Evolutionary conservation across 2,113 vertebrate genomes (phyloP), one percentile per base, ranked within the genome.

Genomic region (Amblyornis subalaris): DNA sequence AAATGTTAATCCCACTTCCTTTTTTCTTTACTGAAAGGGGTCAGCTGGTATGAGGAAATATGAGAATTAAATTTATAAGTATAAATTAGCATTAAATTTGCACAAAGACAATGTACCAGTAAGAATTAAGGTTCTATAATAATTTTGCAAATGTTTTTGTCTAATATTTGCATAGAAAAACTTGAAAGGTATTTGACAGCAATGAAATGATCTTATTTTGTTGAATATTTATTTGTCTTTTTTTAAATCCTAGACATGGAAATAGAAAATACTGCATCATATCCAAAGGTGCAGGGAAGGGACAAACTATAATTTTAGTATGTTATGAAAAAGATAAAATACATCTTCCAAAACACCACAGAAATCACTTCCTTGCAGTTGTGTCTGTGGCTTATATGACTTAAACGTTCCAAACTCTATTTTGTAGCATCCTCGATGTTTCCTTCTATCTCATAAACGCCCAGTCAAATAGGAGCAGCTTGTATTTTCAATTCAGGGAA

Each of bases 401-500:
- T 90, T 91, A 81, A 93, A 89, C 7, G 36, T 45, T 88, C 64
- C 54, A 35, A 65, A 62, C 65, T 92, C 77, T 92, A 74, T 93
- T 94, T 91, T 78, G 61, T 77, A 61, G 45, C 29, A 70, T 95
- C 47, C 36, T 94, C 89, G 92, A 94, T 96, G 74, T 90, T 85
- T 93, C 15, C 29, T 94, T 78, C 90, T 73, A 22, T 95, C 66
- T 93, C 90, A 80, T 83, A 95, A 97, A 76, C 66, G 58, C 79
- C 73, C 81, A 74, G 66, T 81, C 73, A 93, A 96, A 96, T 65
- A 81, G 85, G 95, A 97, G 83, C 79, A 83, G 78, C 51, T 89
- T 93, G 36, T 95, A 89, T 93, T 97, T 97, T 84, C 93, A 94
- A 21, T 96, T 97, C 91, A 10, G 20, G 71, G 57, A 85, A 90